Percentiles rank a stretch among this genome's conserved stretches.
Evolutionary conservation across 2,797 vertebrate species (phyloP).

Genomic region (Distichodus sexfasciatus): DNA sequence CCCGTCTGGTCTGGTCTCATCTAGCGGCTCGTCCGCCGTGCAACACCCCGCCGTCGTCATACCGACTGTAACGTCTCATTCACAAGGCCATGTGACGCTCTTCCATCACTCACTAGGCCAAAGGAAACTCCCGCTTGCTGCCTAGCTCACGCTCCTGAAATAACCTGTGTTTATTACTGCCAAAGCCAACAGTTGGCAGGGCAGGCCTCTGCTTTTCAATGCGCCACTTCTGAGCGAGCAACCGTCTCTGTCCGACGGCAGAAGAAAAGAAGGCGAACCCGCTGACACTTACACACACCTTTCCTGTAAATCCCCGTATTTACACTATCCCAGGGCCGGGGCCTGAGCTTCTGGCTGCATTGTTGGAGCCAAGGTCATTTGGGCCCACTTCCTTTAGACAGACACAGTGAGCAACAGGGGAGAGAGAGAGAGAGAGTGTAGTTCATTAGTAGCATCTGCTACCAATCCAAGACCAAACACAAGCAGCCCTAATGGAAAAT

Average conservation of each 20-base stretch:
- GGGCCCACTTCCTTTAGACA: constrained; percentile 51
- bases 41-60: neutral
- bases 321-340: constrained; percentile 44
- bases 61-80: neutral
- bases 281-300: constrained; percentile 40
- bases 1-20: no score
- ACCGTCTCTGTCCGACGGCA: neutral
- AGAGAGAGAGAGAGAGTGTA: constrained; percentile 5
- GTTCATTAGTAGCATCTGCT: constrained; percentile 43
- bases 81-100: constrained; percentile 28
- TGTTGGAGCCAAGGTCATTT: constrained; percentile 50
- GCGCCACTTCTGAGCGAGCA: constrained; percentile 1
- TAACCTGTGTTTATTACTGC: constrained; percentile 33
- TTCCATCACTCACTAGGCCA: constrained; percentile 30
- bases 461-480: constrained; percentile 43
- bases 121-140: constrained; percentile 27
- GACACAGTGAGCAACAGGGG: constrained; percentile 44
- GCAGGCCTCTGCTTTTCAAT: neutral
- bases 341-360: constrained; percentile 26
- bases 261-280: constrained; percentile 1
- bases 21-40: neutral
- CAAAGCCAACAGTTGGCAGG: constrained; percentile 18
- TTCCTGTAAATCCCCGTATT: constrained; percentile 44
- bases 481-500: constrained; percentile 44
- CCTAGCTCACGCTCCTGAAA: constrained; percentile 33